A percentile compares a stretch with the other conserved stretches of the same genome.
Conservation (phyloP, 2,888 invertebrate genomes). For the Cremastinae sp. region DNA sequence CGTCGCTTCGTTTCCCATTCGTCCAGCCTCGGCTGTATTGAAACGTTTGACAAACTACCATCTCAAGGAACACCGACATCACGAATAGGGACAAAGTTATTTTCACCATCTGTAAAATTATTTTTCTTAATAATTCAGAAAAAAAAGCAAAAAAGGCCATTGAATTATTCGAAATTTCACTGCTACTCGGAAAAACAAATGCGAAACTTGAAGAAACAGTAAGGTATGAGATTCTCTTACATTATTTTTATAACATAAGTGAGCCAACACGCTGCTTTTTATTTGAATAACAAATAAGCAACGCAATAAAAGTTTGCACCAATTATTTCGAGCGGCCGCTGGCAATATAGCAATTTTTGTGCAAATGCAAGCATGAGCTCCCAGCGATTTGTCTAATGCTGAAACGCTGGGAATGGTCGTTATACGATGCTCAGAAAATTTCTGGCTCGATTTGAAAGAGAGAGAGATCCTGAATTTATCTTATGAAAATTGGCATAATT, state of each 20-base stretch:
- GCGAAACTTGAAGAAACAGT: too few relatives aligned
- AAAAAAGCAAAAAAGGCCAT: too few relatives aligned
- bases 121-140: too few relatives aligned
- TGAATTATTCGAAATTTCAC: neutral
- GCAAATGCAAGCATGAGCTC: too few relatives aligned
- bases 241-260: too few relatives aligned
- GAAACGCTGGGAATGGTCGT: too few relatives aligned
- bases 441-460: neutral
- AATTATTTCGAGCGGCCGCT: conserved; percentile 2
- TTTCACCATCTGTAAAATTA: conserved; percentile 46
- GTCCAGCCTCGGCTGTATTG: conserved; percentile 91
- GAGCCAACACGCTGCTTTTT: neutral
- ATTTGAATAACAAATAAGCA: conserved; percentile 4
- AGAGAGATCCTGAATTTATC: neutral
- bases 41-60: conserved; percentile 86
- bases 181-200: neutral
- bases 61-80: conserved; percentile 79
- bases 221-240: too few relatives aligned
- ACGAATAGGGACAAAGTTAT: conserved; percentile 74
- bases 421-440: neutral
- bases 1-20: conserved; percentile 84
- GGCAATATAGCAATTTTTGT: neutral
- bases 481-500: conserved; percentile 4
- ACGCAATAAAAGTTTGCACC: neutral
- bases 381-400: too few relatives aligned